Evolutionary conservation across 2,888 invertebrate species (phyloP), one percentile per base, ranked within the genome.

Genomic region (Macrophya annulata): DNA sequence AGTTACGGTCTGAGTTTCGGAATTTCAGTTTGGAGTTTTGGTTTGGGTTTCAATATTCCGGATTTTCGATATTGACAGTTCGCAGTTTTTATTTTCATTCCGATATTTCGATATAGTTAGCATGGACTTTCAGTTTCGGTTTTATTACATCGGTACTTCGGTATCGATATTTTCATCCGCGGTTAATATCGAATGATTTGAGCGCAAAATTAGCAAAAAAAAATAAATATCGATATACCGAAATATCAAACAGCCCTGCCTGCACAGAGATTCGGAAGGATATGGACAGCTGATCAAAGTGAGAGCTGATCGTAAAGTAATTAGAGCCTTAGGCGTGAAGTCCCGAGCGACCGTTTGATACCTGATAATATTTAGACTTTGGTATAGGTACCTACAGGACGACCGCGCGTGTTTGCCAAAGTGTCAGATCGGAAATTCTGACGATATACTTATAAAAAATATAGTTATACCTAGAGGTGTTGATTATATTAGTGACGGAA

Each of bases 261-360:
- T 9, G 43, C 40, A 5, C 71, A 2, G 6, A 8, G 25, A 40
- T 77, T 77, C 21, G 48, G 17, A 21, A 25, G 79, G 51, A 55
- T 84, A 86, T 65, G 86, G 85, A 25, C 83, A 72, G 40, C 55
- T 72, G 86, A 89, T 88, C 87, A 88, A 89, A 88, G 88, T 87
- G 84, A 85, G 79, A 37, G 37, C 74, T 43, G 77, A 86, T 86
- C 85, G 86, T 87, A 84, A 86, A 87, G 87, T 86, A 86, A 89
- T 85, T 82, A 86, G 84, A 86, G 76, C 86, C 85, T 48, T 65
- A 74, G 84, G 84, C 59, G 85, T 48, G 51, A 51, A 17, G 51
- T 51, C 51, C 17, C 17, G 51, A 51, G 31, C 37, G n/a, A 59
- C 15, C 79, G 37, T 65, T 37, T 72, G 71, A 72, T 72, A 72